Evolutionary conservation across 2,888 invertebrate genomes (phyloP).

Genomic region (Ceriagrion tenellum): DNA sequence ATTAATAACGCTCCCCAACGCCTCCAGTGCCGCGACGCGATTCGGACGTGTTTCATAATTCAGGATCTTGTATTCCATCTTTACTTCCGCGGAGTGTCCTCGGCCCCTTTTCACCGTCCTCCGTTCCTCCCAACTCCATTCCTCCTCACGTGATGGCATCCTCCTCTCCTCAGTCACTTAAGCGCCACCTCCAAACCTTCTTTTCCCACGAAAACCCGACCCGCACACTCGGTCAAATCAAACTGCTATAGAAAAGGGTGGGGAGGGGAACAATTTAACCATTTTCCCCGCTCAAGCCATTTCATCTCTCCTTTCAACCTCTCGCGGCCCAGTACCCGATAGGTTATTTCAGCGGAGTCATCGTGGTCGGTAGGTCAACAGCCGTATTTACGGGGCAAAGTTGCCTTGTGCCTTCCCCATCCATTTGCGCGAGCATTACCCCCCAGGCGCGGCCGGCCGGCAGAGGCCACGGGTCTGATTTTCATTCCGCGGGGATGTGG

Average conservation of each 20-base stretch:
- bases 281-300: background rate
- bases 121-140: background rate
- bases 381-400: background rate
- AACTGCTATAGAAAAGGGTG: background rate
- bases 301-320: background rate
- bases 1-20: background rate
- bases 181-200: too few species aligned
- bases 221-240: too few species aligned
- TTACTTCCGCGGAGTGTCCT: background rate
- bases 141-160: too few species aligned
- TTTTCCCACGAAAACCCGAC: too few species aligned
- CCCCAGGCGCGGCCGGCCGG: too few species aligned
- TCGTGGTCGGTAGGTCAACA: background rate
- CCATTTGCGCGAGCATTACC: too few species aligned
- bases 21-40: too few species aligned
- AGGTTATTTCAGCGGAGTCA: background rate
- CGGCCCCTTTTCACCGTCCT: background rate
- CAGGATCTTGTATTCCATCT: background rate
- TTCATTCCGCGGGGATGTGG: too few species aligned
- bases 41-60: background rate
- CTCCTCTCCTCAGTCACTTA: too few species aligned
- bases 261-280: background rate
- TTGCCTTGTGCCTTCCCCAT: background rate
- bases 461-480: too few species aligned
- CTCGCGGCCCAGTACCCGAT: background rate